Conservation (phyloP, 2,888 invertebrate genomes). For the Trichogramma dendrolimi region DNA sequence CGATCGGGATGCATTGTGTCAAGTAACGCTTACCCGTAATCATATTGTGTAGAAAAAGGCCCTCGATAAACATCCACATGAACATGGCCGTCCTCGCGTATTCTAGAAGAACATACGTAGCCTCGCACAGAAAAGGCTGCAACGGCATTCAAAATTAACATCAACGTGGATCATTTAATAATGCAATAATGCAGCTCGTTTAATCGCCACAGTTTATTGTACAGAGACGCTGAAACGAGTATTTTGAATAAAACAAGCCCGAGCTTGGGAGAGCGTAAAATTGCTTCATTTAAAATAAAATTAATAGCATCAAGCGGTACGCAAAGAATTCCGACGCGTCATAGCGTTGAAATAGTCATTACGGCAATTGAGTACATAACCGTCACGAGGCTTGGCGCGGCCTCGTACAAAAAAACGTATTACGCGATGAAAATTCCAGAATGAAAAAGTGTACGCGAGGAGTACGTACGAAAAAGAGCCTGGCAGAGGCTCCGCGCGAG, state of each 20-base stretch:
- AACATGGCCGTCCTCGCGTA: conserved; percentile 88
- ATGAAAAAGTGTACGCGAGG: no score
- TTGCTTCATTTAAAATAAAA: no score
- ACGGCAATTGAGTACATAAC: no score
- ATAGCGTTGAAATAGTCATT: no score
- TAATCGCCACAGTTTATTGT: conserved; percentile 2
- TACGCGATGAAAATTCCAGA: no score
- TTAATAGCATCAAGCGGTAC: no score
- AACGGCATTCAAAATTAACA: conserved; percentile 28
- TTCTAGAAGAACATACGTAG: conserved; percentile 75
- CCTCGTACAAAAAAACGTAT: no score
- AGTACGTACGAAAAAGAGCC: no score
- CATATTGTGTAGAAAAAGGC: conserved; percentile 80
- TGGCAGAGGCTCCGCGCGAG: no score
- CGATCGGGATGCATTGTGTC: neutral
- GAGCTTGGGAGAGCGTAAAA: no score
- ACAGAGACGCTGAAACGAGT: conserved; percentile 3
- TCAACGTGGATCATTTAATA: neutral
- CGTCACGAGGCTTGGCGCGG: no score
- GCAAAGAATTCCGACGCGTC: no score
- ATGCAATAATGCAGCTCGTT: neutral
- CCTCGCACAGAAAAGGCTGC: conserved; percentile 77
- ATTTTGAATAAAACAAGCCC: neutral
- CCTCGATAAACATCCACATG: conserved; percentile 97
- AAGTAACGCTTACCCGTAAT: conserved; percentile 60